Conservation (phyloP, 2,888 invertebrate species). For the Phasia obesa region DNA sequence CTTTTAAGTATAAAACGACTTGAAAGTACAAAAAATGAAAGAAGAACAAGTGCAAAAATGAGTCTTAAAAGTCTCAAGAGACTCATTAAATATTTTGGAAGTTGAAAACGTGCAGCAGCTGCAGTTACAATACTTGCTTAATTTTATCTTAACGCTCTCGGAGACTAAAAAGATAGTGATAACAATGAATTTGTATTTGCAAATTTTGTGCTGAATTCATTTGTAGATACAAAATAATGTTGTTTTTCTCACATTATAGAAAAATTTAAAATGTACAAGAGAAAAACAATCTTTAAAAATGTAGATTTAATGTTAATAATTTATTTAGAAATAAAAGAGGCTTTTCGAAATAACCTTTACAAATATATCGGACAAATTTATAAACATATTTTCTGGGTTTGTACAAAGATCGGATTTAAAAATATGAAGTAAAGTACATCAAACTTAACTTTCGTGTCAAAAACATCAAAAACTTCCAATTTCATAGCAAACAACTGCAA, state of each 20-base stretch:
- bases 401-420: too few species aligned
- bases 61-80: conserved; percentile 69
- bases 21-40: conserved; percentile 34
- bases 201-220: neutral
- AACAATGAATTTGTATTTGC: neutral
- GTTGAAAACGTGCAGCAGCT: conserved; percentile 33
- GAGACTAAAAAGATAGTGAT: neutral
- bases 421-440: too few species aligned
- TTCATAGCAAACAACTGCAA: too few species aligned
- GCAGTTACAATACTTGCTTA: conserved; percentile 35
- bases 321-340: too few species aligned
- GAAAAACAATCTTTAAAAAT: too few species aligned
- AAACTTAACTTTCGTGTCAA: too few species aligned
- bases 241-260: neutral
- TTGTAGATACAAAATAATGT: neutral
- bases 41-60: conserved; percentile 24
- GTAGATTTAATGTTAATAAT: too few species aligned
- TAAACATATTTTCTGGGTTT: too few species aligned
- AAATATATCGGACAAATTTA: too few species aligned
- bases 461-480: too few species aligned
- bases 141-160: conserved; percentile 34
- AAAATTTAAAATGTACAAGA: neutral
- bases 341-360: too few species aligned
- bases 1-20: conserved; percentile 45
- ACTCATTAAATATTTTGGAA: conserved; percentile 64